phyloP scores from a whole-genome alignment of 92 coral and sea anemone species.

The Actinernus sp. region DNA sequence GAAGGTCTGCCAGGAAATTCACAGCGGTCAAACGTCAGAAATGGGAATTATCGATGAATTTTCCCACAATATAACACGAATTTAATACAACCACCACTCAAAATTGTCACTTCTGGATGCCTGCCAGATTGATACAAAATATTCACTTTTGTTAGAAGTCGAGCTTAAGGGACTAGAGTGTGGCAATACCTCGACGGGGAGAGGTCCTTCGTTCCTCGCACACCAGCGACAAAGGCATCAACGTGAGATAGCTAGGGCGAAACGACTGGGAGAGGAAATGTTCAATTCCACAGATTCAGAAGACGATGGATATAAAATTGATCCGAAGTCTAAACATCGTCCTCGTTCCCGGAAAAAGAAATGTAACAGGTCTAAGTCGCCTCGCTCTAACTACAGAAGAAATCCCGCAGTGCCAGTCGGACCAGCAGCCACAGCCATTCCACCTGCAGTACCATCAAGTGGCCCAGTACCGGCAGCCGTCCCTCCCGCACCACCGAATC shows the following conservation, averaged over 20 bases:
- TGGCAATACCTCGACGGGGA: constrained; percentile 9
- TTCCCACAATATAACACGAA: too few species aligned
- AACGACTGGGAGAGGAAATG: constrained; percentile 8
- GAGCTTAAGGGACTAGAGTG: constrained; percentile 6
- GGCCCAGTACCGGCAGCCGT: constrained; percentile 2
- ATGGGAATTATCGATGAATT: too few species aligned
- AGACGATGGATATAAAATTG: constrained; percentile 22
- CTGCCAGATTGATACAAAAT: background rate
- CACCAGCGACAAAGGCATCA: constrained; percentile 7
- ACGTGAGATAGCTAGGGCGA: constrained; percentile 6
- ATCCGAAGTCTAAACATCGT: constrained; percentile 42
- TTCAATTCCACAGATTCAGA: constrained; percentile 1
- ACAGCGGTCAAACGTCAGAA: too few species aligned
- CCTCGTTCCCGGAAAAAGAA: constrained; percentile 24
- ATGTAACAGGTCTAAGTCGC: too few species aligned
- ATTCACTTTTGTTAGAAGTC: background rate
- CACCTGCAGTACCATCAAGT: too few species aligned
- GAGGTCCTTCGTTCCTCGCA: constrained; percentile 10
- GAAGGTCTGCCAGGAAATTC: too few species aligned
- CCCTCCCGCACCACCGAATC: background rate
- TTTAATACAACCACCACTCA: too few species aligned
- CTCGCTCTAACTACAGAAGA: background rate
- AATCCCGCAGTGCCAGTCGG: background rate
- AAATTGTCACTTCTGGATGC: constrained; percentile 1
- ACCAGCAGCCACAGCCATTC: constrained; percentile 1